Evolutionary conservation across 2,888 invertebrate species (phyloP).

Genomic region (Cheilosia variabilis): DNA sequence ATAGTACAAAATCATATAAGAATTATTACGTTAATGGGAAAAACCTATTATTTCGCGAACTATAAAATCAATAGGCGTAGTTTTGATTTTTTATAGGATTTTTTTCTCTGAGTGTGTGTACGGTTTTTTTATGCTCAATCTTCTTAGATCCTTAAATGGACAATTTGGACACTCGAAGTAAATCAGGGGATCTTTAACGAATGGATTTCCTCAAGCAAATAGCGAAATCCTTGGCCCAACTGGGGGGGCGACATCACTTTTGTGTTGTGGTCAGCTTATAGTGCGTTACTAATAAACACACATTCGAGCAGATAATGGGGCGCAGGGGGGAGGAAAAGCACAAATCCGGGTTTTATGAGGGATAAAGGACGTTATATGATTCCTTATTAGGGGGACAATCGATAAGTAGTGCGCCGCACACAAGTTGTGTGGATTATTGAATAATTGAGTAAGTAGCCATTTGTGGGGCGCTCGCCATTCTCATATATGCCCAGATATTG

Average conservation of each 20-base stretch:
- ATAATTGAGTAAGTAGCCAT: slow-evolving; percentile 74
- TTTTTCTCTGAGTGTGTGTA: too few relatives aligned
- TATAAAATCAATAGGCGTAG: too few relatives aligned
- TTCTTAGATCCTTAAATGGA: slow-evolving; percentile 47
- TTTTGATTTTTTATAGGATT: too few relatives aligned
- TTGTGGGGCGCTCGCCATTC: slow-evolving; percentile 30
- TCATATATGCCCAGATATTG: not conserved
- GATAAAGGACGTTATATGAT: slow-evolving; percentile 73
- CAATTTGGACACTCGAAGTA: slow-evolving; percentile 47
- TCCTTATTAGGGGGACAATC: slow-evolving; percentile 72
- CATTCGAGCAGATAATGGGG: slow-evolving; percentile 18
- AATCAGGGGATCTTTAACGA: slow-evolving; percentile 45
- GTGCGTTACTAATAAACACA: slow-evolving; percentile 63
- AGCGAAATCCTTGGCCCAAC: slow-evolving; percentile 12
- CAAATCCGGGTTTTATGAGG: slow-evolving; percentile 66
- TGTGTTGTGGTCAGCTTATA: slow-evolving; percentile 62
- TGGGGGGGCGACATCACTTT: slow-evolving; percentile 23
- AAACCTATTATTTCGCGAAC: too few relatives aligned
- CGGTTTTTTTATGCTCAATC: slow-evolving; percentile 22
- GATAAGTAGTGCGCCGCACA: slow-evolving; percentile 32
- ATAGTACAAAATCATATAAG: too few relatives aligned
- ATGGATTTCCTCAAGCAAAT: slow-evolving; percentile 24
- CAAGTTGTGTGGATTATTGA: slow-evolving; percentile 63
- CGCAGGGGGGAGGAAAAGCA: not conserved
- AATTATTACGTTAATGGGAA: too few relatives aligned